Base-by-base conservation (phyloP, 2,113 vertebrate species). In the Probosciger aterrimus region DNA sequence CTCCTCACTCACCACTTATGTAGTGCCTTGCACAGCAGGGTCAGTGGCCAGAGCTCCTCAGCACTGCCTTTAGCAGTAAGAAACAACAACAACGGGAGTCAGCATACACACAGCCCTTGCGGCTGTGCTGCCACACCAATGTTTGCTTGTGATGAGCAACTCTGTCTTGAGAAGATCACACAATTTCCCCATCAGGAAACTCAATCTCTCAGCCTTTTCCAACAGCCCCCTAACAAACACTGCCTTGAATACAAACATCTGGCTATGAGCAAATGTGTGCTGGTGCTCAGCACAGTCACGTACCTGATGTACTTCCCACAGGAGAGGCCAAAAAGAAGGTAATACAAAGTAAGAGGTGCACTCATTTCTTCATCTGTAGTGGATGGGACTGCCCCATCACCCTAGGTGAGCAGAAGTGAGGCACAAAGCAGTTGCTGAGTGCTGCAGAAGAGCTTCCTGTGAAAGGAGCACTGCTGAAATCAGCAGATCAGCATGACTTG, bases 31-130 rank as follows among this genome's bases (percentile, higher is more conserved):
- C 75, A 49, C 68, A 80, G 74, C 43, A 20, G 30, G n/a, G 37
- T 35, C 68, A 43, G n/a, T 2, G n/a, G 47, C 27, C 1, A 1
- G 18, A 63, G 24, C 22, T 14, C 50, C 33, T 65, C 0, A 0
- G 63, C 80, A 27, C 64, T 31, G 55, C 80, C 57, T 33, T 46
- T 5, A 78, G 50, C 2, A 4, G n/a, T 31, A 18, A 60, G 55
- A 81, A 79, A 69, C 1, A 65, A 57, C 27, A 59, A 13, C 35
- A 71, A 9, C 2, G 0, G 18, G 41, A 69, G n/a, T 6, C 1
- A 2, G 50, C 27, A 30, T 18, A 55, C 22, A 27, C 43, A 35
- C 27, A 43, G 25, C 19, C 20, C n/a, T 57, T 13, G 19, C 9
- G 46, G 41, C 59, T 69, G n/a, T 2, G 7, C 75, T 71, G 84